phyloP scores from a whole-genome alignment of 1,140 invertebrate genomes.

The Drosophila rufa region DNA sequence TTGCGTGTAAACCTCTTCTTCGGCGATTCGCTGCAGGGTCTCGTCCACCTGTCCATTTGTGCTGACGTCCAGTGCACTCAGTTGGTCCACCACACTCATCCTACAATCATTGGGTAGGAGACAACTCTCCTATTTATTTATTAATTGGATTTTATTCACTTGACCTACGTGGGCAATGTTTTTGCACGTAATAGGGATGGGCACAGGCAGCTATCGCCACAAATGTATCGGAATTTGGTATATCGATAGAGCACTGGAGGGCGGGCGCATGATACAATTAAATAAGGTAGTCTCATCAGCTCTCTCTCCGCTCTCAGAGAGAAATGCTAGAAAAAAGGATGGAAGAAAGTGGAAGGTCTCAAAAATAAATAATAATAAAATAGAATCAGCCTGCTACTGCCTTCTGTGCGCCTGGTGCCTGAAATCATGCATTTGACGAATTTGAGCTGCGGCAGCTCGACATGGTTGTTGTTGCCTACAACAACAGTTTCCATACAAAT shows the following conservation, averaged over 20 bases:
- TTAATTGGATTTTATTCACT: neutral
- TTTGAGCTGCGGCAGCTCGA: too few relatives aligned
- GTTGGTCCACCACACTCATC: slow-evolving; percentile 42
- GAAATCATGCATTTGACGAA: too few relatives aligned
- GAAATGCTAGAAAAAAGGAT: too few relatives aligned
- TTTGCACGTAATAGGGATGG: slow-evolving; percentile 17
- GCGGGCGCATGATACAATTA: too few relatives aligned
- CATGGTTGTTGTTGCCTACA: too few relatives aligned
- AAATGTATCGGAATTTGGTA: neutral
- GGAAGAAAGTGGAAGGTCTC: too few relatives aligned
- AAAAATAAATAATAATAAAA: neutral
- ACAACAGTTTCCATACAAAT: too few relatives aligned
- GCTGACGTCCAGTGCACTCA: slow-evolving; percentile 42
- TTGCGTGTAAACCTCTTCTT: slow-evolving; percentile 58
- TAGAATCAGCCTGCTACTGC: too few relatives aligned
- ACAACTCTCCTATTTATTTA: neutral
- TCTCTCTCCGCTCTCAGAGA: too few relatives aligned
- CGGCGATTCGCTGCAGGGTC: slow-evolving; percentile 44
- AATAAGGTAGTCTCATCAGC: too few relatives aligned
- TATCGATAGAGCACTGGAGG: neutral
- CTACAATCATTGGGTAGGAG: slow-evolving; percentile 11
- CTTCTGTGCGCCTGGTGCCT: too few relatives aligned
- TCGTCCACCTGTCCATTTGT: slow-evolving; percentile 66
- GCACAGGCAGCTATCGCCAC: neutral
- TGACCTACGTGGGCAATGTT: slow-evolving; percentile 32